Conservation (phyloP, 1,140 invertebrate species). For the Drosophila funebris region DNA sequence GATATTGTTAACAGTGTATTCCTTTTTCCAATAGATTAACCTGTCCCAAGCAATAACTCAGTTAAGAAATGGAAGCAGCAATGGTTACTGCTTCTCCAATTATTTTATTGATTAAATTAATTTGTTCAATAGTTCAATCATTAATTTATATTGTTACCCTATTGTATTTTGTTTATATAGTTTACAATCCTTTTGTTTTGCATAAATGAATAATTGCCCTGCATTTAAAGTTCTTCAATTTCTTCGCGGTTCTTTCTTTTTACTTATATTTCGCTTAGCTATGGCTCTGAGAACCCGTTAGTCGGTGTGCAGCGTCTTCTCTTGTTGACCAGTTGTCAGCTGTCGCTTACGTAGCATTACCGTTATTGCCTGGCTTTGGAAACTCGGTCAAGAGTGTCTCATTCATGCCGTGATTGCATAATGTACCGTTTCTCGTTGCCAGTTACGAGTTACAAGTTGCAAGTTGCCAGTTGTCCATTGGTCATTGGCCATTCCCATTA, state of each 20-base stretch:
- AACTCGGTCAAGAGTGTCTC: constrained; percentile 83
- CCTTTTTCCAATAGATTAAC: too few relatives aligned
- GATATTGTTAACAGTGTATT: too few relatives aligned
- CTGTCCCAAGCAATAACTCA: too few relatives aligned
- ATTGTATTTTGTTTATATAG: background rate
- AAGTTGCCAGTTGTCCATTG: constrained; percentile 37
- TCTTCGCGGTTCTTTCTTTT: constrained; percentile 2
- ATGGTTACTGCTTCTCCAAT: too few relatives aligned
- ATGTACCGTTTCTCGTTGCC: constrained; percentile 67
- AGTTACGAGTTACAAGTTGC: constrained; percentile 62
- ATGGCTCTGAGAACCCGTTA: constrained; percentile 72
- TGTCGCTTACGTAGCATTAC: constrained; percentile 76
- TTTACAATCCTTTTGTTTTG: background rate
- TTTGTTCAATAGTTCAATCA: too few relatives aligned
- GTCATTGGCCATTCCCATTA: constrained; percentile 37
- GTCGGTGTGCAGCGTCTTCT: constrained; percentile 31
- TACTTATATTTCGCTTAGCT: constrained; percentile 2
- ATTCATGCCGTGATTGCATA: constrained; percentile 83
- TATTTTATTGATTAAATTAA: too few relatives aligned
- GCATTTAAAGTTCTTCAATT: constrained; percentile 10
- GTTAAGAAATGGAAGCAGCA: too few relatives aligned
- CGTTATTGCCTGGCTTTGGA: constrained; percentile 79
- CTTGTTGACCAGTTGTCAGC: constrained; percentile 56
- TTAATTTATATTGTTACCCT: background rate
- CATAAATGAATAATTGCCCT: background rate